phyloP scores from a whole-genome alignment of 2,888 invertebrate species.

The Drosophila mulleri region DNA sequence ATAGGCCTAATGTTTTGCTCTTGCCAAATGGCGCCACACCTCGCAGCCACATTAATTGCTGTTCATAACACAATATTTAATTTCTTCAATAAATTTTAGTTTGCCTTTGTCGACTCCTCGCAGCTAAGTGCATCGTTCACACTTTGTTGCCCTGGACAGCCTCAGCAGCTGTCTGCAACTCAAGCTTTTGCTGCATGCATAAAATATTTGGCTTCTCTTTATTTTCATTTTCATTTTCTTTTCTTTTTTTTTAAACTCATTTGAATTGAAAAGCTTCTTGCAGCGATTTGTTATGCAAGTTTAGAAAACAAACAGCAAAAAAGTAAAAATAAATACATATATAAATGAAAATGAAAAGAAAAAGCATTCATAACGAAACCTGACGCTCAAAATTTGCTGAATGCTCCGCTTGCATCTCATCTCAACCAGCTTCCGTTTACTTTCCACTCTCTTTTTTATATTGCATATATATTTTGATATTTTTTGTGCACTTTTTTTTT shows the following conservation, averaged over 20 bases:
- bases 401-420: conserved; percentile 49
- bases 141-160: conserved; percentile 57
- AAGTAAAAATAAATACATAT: conserved; percentile 21
- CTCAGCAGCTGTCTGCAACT: background rate
- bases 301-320: conserved; percentile 65
- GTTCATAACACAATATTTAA: conserved; percentile 36
- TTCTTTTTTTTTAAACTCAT: conserved; percentile 44
- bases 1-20: conserved; percentile 22
- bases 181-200: conserved; percentile 54
- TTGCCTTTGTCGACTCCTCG: conserved; percentile 32
- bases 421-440: conserved; percentile 22
- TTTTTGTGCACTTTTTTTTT: conserved; percentile 12
- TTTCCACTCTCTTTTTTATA: conserved; percentile 25
- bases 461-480: background rate
- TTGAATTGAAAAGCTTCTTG: conserved; percentile 75
- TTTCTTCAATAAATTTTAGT: conserved; percentile 36
- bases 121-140: conserved; percentile 66
- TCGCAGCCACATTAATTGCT: conserved; percentile 47
- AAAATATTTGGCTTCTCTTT: conserved; percentile 68
- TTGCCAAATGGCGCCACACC: conserved; percentile 37
- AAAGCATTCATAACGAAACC: conserved; percentile 60
- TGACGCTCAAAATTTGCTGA: conserved; percentile 67
- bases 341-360: conserved; percentile 11
- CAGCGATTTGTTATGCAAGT: conserved; percentile 74
- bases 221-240: background rate